Base-by-base conservation (phyloP, 2,888 invertebrate genomes). In the Malacosoma neustria region DNA sequence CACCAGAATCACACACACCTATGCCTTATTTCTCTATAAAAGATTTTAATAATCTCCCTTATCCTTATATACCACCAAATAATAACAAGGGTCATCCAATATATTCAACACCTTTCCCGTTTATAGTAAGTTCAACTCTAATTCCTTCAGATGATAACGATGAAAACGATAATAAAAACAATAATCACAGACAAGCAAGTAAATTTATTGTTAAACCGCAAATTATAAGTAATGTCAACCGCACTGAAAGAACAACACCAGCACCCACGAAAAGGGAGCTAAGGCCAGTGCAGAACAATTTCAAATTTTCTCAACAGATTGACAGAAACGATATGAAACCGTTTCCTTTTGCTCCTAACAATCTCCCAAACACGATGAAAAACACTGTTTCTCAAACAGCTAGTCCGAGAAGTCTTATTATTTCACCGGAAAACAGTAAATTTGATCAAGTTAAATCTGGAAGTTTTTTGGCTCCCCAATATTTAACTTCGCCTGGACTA, bases 1-100 rank as follows among this genome's bases (percentile, higher is more conserved):
- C 81, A 14, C 77, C 77, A 4, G 81, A 82, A 49, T 63, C 75
- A 32, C 75, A 79, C 29, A 74, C 75, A 4, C 50, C 72, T 14
- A 49, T 68, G 11, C 79, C 82, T 9, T 76, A 73, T 50, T 79
- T 66, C 37, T 54, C 72, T 29, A 56, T 73, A 32, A 82, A 76
- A 40, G 71, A 72, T 49, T 45, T 63, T 4, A 72, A 74, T 38
- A 72, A 77, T 46, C 54, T 80, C 3, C 71, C 63, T 22, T 77
- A 62, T 41, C 73, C 72, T 37, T 75, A 73, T 43, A 53, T 80
- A 39, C 80, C 81, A 11, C 68, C 73, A 2, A 72, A 67, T 14
- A 73, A 61, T 33, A 69, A 71, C 4, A 82, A 75, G 58, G 61
- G 65, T 14, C 72, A 77, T 2, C 40, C 59, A 5, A 45, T 62